Percentiles rank a stretch among this genome's conserved stretches.
These are phyloP conservation scores for Aphelenchoides avenae DNA, from an alignment of 1,140 invertebrate species.

Conservation along the genomic window DNA sequence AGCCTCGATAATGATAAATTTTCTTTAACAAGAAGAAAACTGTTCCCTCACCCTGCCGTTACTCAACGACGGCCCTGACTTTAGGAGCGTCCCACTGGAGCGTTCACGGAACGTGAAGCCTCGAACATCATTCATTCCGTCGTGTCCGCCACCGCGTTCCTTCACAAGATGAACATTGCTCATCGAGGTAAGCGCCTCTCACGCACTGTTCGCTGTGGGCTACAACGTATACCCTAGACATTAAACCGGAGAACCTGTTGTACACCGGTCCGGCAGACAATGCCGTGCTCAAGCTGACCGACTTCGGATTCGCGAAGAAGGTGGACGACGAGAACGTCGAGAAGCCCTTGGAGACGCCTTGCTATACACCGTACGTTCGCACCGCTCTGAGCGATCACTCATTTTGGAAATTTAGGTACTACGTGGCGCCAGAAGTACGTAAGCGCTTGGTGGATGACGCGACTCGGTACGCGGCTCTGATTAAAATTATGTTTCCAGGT, in stretches of 20 bases:
- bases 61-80: too few relatives aligned
- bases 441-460: too few relatives aligned
- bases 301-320: constrained; percentile 64
- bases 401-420: constrained; percentile 69
- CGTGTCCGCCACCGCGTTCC: constrained; percentile 83
- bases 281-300: constrained; percentile 76
- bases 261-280: constrained; percentile 60
- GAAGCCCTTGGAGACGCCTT: constrained; percentile 85
- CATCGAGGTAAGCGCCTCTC: constrained; percentile 72
- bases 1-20: too few relatives aligned
- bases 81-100: constrained; percentile 43
- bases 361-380: constrained; percentile 78
- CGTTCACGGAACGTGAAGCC: constrained; percentile 67
- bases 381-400: background rate
- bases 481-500: constrained; percentile 76
- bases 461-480: too few relatives aligned
- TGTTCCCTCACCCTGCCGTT: too few relatives aligned
- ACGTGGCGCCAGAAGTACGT: constrained; percentile 69
- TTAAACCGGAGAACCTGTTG: constrained; percentile 64
- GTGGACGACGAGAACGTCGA: constrained; percentile 62
- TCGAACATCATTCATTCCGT: constrained; percentile 91
- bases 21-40: too few relatives aligned
- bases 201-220: constrained; percentile 78
- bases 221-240: constrained; percentile 64
- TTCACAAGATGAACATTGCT: constrained; percentile 83